Evolutionary conservation across 2,888 invertebrate species (phyloP).

Genomic region (Conomelus anceps): DNA sequence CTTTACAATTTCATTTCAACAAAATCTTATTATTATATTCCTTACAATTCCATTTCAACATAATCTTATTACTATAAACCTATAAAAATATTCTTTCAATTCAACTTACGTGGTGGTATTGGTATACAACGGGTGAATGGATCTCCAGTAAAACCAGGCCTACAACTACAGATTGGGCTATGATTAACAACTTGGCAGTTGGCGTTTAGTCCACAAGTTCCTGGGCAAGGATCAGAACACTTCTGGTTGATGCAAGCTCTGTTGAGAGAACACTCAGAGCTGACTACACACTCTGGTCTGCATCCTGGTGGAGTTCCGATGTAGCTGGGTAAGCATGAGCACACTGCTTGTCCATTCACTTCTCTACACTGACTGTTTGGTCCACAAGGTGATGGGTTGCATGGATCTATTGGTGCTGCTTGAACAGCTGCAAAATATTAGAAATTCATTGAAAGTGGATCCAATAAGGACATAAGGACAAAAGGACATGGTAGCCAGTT

Average conservation of each 20-base stretch:
- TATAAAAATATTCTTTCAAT: neutral
- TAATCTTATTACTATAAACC: too few relatives aligned
- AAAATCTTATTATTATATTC: too few relatives aligned
- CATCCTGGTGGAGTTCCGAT: conserved; percentile 42
- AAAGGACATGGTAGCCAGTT: too few relatives aligned
- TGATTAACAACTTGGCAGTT: conserved; percentile 42
- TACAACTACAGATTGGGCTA: conserved; percentile 42
- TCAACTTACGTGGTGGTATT: conserved; percentile 37
- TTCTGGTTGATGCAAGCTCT: conserved; percentile 41
- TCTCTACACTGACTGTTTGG: conserved; percentile 39
- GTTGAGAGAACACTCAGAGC: conserved; percentile 39
- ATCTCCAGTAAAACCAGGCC: conserved; percentile 42
- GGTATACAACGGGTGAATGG: conserved; percentile 39
- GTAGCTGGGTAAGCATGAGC: conserved; percentile 38
- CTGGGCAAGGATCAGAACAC: conserved; percentile 41
- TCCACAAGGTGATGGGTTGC: conserved; percentile 50
- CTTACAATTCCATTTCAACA: too few relatives aligned
- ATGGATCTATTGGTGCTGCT: conserved; percentile 50
- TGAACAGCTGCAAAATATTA: conserved; percentile 25
- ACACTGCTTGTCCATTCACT: conserved; percentile 38
- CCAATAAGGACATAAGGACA: neutral
- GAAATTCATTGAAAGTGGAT: neutral
- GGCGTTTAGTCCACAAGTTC: conserved; percentile 41
- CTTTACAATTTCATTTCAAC: too few relatives aligned
- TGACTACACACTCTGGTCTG: conserved; percentile 38